Conservation (phyloP, 2,113 vertebrate genomes). For the Tringa solitaria region DNA sequence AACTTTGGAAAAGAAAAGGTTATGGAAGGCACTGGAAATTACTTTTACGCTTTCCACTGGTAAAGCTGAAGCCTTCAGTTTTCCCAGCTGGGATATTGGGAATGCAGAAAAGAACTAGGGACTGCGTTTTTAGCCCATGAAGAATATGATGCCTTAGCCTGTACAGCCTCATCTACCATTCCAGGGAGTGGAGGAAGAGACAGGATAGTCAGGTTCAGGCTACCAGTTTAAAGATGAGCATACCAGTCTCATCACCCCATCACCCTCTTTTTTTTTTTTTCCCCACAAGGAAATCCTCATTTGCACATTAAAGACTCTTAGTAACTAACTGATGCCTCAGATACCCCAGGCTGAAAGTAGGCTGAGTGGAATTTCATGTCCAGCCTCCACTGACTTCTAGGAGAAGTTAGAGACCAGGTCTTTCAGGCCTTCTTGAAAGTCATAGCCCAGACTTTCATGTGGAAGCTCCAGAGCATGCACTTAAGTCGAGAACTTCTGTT, state of each 20-base stretch:
- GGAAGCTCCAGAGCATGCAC: background rate
- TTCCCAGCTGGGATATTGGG: background rate
- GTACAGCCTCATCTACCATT: background rate
- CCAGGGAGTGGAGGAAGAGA: background rate
- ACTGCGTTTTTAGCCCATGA: background rate
- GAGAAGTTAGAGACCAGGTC: background rate
- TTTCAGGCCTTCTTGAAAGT: background rate
- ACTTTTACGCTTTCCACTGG: background rate
- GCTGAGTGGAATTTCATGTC: background rate
- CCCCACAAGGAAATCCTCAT: background rate
- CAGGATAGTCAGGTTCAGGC: background rate
- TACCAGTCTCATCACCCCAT: background rate
- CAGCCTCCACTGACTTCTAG: background rate
- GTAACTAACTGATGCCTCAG: background rate
- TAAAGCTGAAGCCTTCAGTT: background rate
- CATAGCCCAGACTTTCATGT: rapidly evolving
- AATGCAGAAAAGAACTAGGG: background rate
- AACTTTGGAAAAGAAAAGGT: background rate
- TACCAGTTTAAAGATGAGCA: background rate
- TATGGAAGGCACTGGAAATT: background rate
- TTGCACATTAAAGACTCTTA: background rate
- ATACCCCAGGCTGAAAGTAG: background rate
- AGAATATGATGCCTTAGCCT: background rate
- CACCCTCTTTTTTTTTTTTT: too few species aligned
- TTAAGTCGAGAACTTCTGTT: background rate